A percentile compares a stretch with the other conserved stretches of the same genome.
These are phyloP conservation scores for Limanda limanda DNA, from an alignment of 2,113 vertebrate genomes.

Conservation along the genomic window DNA sequence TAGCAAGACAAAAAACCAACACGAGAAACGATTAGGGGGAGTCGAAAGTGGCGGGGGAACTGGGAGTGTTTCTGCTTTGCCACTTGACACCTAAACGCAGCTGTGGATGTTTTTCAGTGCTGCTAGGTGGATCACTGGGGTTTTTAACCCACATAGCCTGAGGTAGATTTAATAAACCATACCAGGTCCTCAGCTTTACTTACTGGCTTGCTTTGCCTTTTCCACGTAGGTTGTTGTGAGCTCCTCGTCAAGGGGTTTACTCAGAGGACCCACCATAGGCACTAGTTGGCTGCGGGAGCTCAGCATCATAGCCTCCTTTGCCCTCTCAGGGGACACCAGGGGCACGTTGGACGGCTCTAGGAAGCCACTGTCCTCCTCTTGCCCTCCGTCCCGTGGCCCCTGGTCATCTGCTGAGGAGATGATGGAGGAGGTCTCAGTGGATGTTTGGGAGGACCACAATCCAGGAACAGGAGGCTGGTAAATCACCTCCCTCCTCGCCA, in stretches of 20 bases:
- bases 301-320: conserved; percentile 85
- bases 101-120: too few species aligned
- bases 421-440: conserved; percentile 87
- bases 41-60: too few species aligned
- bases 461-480: conserved; percentile 75
- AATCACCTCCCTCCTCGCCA: conserved; percentile 86
- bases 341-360: conserved; percentile 77
- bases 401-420: conserved; percentile 88
- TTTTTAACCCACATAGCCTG: neutral
- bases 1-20: neutral
- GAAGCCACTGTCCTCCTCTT: conserved; percentile 83
- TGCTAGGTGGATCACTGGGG: conserved; percentile 56
- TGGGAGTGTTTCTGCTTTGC: too few species aligned
- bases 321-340: conserved; percentile 88
- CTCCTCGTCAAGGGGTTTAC: conserved; percentile 92
- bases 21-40: too few species aligned
- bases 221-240: conserved; percentile 92
- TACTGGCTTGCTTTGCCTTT: conserved; percentile 98
- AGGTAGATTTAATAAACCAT: too few species aligned
- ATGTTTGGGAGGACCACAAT: conserved; percentile 81
- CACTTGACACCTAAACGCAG: too few species aligned
- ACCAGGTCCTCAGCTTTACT: conserved; percentile 76
- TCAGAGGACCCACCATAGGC: conserved; percentile 96
- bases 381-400: conserved; percentile 71
- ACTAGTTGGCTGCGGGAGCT: conserved; percentile 89